A percentile compares a stretch with the other conserved stretches of the same genome.
phyloP scores from a whole-genome alignment of 2,113 vertebrate genomes.

The Scomber japonicus region DNA sequence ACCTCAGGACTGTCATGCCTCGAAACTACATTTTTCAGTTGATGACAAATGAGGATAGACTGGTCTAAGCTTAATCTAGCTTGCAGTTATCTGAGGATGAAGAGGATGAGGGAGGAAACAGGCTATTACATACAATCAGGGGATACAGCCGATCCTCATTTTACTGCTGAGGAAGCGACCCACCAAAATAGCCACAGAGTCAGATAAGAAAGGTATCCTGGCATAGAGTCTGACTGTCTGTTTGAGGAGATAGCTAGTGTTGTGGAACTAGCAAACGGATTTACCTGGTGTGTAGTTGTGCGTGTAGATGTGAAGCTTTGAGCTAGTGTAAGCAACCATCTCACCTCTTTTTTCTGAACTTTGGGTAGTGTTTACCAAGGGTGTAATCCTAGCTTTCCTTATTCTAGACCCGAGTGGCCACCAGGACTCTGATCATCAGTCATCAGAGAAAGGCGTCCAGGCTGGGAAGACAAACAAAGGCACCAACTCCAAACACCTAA shows the following conservation, averaged over 20 bases:
- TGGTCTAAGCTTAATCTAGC: constrained; percentile 25
- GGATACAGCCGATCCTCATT: constrained; percentile 26
- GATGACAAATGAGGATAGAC: constrained; percentile 37
- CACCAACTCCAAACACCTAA: constrained; percentile 70
- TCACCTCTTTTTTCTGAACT: constrained; percentile 36
- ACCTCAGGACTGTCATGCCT: neutral
- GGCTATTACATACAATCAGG: constrained; percentile 49
- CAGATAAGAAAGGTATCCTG: constrained; percentile 27
- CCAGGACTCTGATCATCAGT: constrained; percentile 76
- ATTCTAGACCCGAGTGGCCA: constrained; percentile 58
- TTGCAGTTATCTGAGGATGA: neutral
- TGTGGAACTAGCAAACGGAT: no score
- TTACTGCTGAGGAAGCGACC: constrained; percentile 23
- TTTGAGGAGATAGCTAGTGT: constrained; percentile 21
- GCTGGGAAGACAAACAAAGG: constrained; percentile 81
- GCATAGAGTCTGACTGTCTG: constrained; percentile 5
- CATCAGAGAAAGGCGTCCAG: constrained; percentile 65
- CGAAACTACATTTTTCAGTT: neutral
- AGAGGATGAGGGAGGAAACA: constrained; percentile 21
- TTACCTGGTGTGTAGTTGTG: neutral
- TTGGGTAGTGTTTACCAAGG: constrained; percentile 78
- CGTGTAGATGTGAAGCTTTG: constrained; percentile 31
- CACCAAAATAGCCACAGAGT: neutral
- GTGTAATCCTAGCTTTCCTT: constrained; percentile 76
- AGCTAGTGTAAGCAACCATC: constrained; percentile 24